These are phyloP conservation scores for Celastrina argiolus DNA, from an alignment of 2,888 invertebrate species.

Conservation along the genomic window DNA sequence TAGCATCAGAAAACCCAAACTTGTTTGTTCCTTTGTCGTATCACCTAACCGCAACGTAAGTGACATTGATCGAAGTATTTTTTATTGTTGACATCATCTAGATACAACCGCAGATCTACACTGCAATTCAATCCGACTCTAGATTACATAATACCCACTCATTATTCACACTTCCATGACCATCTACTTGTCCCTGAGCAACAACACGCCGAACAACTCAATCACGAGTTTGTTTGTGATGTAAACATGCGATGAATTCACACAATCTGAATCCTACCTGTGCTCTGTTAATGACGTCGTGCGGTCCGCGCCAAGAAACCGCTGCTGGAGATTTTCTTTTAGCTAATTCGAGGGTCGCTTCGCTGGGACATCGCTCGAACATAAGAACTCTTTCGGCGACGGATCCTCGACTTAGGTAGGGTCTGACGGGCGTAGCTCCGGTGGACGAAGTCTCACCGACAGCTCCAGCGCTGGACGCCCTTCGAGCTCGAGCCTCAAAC, in stretches of 20 bases:
- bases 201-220: slow-evolving; percentile 28
- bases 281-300: slow-evolving; percentile 76
- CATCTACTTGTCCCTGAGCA: slow-evolving; percentile 13
- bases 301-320: slow-evolving; percentile 76
- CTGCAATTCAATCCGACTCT: slow-evolving; percentile 23
- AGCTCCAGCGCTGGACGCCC: slow-evolving; percentile 67
- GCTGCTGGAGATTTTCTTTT: slow-evolving; percentile 79
- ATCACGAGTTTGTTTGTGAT: slow-evolving; percentile 23
- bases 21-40: neutral
- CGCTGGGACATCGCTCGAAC: slow-evolving; percentile 93
- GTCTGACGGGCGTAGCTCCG: slow-evolving; percentile 82
- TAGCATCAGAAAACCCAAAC: neutral
- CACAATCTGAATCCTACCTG: slow-evolving; percentile 52
- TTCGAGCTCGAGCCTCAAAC: slow-evolving; percentile 71
- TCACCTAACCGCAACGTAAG: neutral
- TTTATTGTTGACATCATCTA: slow-evolving; percentile 28
- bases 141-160: slow-evolving; percentile 20
- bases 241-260: slow-evolving; percentile 13
- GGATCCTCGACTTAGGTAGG: slow-evolving; percentile 91
- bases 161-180: slow-evolving; percentile 21
- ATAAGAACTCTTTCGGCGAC: slow-evolving; percentile 94
- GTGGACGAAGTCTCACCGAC: slow-evolving; percentile 53
- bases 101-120: slow-evolving; percentile 23
- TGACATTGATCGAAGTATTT: slow-evolving; percentile 16
- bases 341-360: slow-evolving; percentile 80